Base-by-base conservation (phyloP, 2,888 invertebrate genomes). In the Netelia inedita region DNA sequence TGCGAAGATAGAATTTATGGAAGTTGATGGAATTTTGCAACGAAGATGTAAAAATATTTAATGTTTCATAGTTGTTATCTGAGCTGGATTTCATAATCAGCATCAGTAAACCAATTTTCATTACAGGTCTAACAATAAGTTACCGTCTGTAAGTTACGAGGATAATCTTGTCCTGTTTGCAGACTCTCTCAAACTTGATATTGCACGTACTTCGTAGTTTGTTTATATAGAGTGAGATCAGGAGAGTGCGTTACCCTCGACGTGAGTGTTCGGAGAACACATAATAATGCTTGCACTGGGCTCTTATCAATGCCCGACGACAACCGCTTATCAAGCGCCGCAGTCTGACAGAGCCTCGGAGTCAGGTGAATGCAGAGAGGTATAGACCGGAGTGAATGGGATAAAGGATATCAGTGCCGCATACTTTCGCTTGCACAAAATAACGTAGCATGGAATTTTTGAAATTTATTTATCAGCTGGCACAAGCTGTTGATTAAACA, bases 291-390 rank as follows among this genome's bases (percentile, higher is more conserved):
- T 80, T 61, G 61, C 68, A 66, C 81, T 71, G n/a, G 28, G 41
- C 55, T 55, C 87, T 91, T 91, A 91, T 91, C 91, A 88, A 85
- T 79, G 57, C 50, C 69, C 59, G 65, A 69, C 87, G 88, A 88
- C 89, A 86, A 87, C 85, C 87, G 89, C 89, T 91, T 91, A 91
- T 91, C 91, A 91, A 90, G 89, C 90, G 88, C 87, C 89, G 43
- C 23, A 89, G 90, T 88, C 89, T 87, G 88, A 86, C 88, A 87
- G 87, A 86, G 75, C 76, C 57, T 84, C 85, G 82, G 65, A 85
- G 86, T 76, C 89, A 89, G 90, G 89, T 90, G 89, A 91, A 89
- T 87, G 55, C 61, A 28, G 66, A 72, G 28, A 19, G 59, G 5
- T 73, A 66, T 57, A 80, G 21, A 19, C 16, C 69, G 50, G 55